These are phyloP conservation scores for Drosophila aldrichi DNA, from an alignment of 2,888 invertebrate species.

Conservation along the genomic window DNA sequence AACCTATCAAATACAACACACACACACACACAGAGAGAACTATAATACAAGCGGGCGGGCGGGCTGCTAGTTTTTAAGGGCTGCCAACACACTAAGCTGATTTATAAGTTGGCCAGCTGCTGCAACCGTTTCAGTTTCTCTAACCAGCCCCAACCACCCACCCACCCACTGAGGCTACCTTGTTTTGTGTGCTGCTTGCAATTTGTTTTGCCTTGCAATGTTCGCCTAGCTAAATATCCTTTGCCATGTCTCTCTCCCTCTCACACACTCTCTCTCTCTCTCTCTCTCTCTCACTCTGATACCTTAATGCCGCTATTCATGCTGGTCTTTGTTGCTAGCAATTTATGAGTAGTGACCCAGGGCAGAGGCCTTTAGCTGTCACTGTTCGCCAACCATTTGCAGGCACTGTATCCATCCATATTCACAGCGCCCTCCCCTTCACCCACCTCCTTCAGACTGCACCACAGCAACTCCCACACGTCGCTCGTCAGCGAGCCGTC, in stretches of 20 bases:
- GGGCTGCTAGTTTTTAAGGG: conserved; percentile 3
- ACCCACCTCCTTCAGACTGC: neutral
- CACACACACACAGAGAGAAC: conserved; percentile 27
- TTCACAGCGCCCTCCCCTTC: too few relatives aligned
- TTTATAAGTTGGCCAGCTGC: conserved; percentile 47
- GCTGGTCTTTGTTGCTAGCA: conserved; percentile 41
- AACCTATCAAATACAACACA: conserved; percentile 65
- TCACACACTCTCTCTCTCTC: too few relatives aligned
- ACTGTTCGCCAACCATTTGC: conserved; percentile 25
- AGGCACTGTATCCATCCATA: conserved; percentile 11
- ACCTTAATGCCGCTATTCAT: conserved; percentile 76
- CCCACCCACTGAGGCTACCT: neutral
- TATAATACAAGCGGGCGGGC: neutral
- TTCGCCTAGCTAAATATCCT: conserved; percentile 1
- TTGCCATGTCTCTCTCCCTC: neutral
- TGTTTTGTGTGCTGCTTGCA: conserved; percentile 67
- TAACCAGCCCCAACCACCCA: neutral
- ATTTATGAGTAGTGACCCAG: conserved; percentile 63
- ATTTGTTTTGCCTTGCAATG: conserved; percentile 54
- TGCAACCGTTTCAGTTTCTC: conserved; percentile 32
- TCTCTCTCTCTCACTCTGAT: conserved; percentile 32
- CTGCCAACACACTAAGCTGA: conserved; percentile 46
- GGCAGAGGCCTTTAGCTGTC: conserved; percentile 28
- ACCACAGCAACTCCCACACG: conserved; percentile 1
- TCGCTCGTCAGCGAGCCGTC: conserved; percentile 41